Evolutionary conservation across 2,888 invertebrate species (phyloP), one percentile per base, ranked within the genome.

Genomic region (Catonia carolina): DNA sequence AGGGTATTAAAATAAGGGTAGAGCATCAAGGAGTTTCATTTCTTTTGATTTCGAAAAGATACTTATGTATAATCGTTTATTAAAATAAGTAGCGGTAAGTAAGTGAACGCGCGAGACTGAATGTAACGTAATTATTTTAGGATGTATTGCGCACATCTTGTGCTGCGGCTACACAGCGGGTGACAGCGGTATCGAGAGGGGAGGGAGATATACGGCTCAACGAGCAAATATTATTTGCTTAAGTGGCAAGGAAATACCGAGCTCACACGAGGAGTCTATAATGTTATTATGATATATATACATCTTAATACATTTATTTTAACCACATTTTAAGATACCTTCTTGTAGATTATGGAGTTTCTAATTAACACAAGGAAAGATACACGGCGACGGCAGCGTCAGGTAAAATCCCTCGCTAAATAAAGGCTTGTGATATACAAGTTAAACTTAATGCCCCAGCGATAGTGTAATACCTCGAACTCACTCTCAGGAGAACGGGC

Each of bases 321-420:
- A 49, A 58, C 58, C 58, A 27, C 58, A 58, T 56, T 52, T 52
- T 52, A 45, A 45, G 45, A 45, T 45, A 45, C 45, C 27, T 45
- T 22, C 45, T 23, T 22, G 52, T 36, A 50, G 58, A 58, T 50
- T 54, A 54, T 58, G 15, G 48, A 52, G 56, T 56, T 60, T 55
- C 50, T 53, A 53, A 56, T 59, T 55, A 59, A 59, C 54, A 15
- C 15, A 35, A 33, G 23, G 42, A 22, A 45, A 18, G 17, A 22
- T 18, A 22, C 42, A 45, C 20, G 18, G 45, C 18, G 45, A 14
- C 45, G 27, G 45, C 20, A 27, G 45, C 45, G 45, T 23, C 45
- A 45, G 45, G 45, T 45, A 27, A 45, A 45, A 45, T 45, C 45
- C 45, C 45, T 45, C 22, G 22, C 45, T 45, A 23, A 45, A 45